Evolutionary conservation across 1,140 invertebrate genomes (phyloP).

Genomic region (Diorhabda carinulata): DNA sequence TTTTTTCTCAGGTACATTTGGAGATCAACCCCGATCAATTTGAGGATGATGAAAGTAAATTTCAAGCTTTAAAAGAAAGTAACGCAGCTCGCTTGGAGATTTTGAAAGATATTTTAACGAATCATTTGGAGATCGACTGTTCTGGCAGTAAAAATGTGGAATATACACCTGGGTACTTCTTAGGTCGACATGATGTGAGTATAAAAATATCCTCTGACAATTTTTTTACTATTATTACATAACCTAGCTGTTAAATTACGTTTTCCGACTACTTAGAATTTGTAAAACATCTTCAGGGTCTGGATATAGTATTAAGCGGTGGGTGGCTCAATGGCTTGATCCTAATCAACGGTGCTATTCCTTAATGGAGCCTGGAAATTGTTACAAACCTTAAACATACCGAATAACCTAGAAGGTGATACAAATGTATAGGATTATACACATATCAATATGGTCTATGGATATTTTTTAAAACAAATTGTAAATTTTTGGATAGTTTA

Average conservation of each 20-base stretch:
- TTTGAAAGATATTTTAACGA: slow-evolving; percentile 67
- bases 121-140: slow-evolving; percentile 67
- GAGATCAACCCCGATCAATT: slow-evolving; percentile 62
- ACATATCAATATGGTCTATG: too few species aligned
- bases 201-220: background rate
- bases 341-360: too few species aligned
- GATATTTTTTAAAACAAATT: too few species aligned
- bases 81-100: slow-evolving; percentile 71
- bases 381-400: too few species aligned
- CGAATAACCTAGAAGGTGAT: too few species aligned
- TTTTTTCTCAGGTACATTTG: slow-evolving; percentile 67
- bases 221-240: background rate
- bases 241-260: background rate
- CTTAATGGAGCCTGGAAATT: too few species aligned
- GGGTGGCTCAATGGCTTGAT: too few species aligned
- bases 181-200: slow-evolving; percentile 72
- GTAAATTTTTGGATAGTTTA: too few species aligned
- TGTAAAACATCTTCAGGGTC: too few species aligned
- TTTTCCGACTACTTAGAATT: too few species aligned
- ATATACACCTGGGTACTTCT: slow-evolving; percentile 68
- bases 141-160: slow-evolving; percentile 46
- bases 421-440: too few species aligned
- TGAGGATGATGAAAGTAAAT: slow-evolving; percentile 61
- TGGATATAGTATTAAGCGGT: too few species aligned
- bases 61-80: slow-evolving; percentile 57